These are phyloP conservation scores for Harpegnathos saltator DNA, from an alignment of 1,140 invertebrate species.

Conservation along the genomic window DNA sequence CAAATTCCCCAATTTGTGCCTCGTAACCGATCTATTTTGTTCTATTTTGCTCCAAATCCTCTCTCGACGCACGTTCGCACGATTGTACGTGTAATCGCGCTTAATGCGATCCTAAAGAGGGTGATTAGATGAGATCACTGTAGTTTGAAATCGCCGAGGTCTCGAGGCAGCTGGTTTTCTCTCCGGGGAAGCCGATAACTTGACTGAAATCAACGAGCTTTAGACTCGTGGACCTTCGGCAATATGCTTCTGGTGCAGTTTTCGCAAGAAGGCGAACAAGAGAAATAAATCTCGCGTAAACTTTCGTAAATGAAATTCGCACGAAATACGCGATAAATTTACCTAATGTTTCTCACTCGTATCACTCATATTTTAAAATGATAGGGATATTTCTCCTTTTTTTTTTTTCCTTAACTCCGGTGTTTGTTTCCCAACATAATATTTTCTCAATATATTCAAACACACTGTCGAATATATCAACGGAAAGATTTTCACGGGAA, in stretches of 20 bases:
- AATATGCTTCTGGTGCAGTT: slow-evolving; percentile 42
- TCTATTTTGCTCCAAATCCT: not conserved
- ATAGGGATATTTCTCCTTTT: not conserved
- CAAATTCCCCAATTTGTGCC: not conserved
- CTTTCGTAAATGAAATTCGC: slow-evolving; percentile 24
- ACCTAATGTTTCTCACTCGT: not conserved
- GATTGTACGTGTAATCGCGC: slow-evolving; percentile 49
- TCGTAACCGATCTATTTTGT: not conserved
- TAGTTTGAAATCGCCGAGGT: slow-evolving; percentile 52
- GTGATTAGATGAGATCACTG: slow-evolving; percentile 56
- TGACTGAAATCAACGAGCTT: slow-evolving; percentile 62
- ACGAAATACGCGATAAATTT: not conserved
- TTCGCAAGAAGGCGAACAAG: not conserved
- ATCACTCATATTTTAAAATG: not conserved
- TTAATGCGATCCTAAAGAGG: slow-evolving; percentile 57
- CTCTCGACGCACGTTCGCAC: not conserved
- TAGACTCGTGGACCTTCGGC: slow-evolving; percentile 31
- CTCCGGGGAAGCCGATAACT: slow-evolving; percentile 63
- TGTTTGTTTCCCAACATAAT: not conserved
- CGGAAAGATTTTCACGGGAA: slow-evolving; percentile 19
- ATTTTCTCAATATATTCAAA: slow-evolving; percentile 43
- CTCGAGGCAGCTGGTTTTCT: slow-evolving; percentile 28
- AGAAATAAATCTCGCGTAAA: not conserved
- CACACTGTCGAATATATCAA: slow-evolving; percentile 26
- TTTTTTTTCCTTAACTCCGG: slow-evolving; percentile 6